Base-by-base conservation (phyloP, 2,113 vertebrate species). In the Conger conger region DNA sequence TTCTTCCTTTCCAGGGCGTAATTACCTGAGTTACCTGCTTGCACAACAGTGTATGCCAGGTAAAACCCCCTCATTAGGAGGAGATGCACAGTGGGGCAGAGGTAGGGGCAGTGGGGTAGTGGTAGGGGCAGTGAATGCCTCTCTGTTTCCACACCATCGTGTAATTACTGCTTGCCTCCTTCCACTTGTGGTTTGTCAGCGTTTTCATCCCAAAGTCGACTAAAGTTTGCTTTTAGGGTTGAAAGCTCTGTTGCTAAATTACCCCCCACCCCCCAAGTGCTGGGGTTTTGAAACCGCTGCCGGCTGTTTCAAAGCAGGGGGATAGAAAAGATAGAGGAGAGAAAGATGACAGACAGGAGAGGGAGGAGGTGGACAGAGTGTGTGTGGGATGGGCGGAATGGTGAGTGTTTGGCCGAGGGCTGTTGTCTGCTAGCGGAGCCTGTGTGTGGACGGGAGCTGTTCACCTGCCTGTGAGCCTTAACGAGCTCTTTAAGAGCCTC, bases 401-500 rank as follows among this genome's bases (percentile, higher is more conserved):
- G 20, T 27, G 57, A 63, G 23, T 27, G 57, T 63, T 23, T 27
- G 4, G 18, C 57, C 18, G 18, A 27, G 23, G 23, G 57, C 57
- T 4, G 54, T 57, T 63, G 57, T 27, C 23, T 27, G 54, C 35
- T 33, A 23, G 53, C 3, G 53, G 33, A 23, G 4, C 30, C 18
- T 82, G 23, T 16, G 35, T 3, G n/a, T 8, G 0, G 37, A 1
- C 7, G 36, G 23, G 18, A 42, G 33, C 57, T 13, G 45, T 13
- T 50, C 8, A 50, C 45, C 8, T 50, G n/a, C 36, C 81, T 8
- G 4, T 30, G 27, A 27, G 57, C 20, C 57, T 20, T 63, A 7
- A 76, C 11, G 33, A 76, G 33, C 35, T 68, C 54, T 68, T 63
- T 42, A 57, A 82, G 78, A 87, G 77, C 15, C 76, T 82, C 60